phyloP scores from a whole-genome alignment of 2,797 vertebrate genomes.

The Spondyliosoma cantharus region DNA sequence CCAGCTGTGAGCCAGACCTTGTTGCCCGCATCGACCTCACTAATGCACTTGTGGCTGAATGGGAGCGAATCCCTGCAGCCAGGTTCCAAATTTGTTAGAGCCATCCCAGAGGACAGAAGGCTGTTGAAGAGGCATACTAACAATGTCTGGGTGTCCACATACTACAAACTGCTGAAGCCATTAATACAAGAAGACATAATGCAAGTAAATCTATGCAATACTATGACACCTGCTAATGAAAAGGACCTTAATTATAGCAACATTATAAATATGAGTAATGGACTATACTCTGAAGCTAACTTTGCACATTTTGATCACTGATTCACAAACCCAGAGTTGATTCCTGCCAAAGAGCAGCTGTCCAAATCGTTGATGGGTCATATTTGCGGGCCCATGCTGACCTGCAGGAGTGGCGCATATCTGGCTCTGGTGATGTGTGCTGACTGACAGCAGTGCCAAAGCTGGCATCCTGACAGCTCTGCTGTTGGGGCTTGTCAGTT shows the following conservation, averaged over 20 bases:
- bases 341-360: slow-evolving; percentile 62
- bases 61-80: slow-evolving; percentile 3
- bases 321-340: slow-evolving; percentile 34
- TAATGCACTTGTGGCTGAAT: slow-evolving; percentile 5
- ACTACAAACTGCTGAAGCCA: background rate
- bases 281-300: slow-evolving; percentile 11
- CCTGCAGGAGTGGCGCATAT: slow-evolving; percentile 60
- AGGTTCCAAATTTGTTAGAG: background rate
- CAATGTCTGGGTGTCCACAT: background rate
- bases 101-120: background rate
- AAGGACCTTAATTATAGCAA: background rate
- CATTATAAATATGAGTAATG: background rate
- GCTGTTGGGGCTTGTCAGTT: slow-evolving; percentile 77
- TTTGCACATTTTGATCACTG: slow-evolving; percentile 42
- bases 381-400: slow-evolving; percentile 56
- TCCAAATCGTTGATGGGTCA: slow-evolving; percentile 59
- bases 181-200: background rate
- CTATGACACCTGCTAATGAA: background rate
- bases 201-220: background rate
- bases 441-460: slow-evolving; percentile 74
- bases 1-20: background rate
- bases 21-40: slow-evolving; percentile 3
- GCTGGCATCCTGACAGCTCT: slow-evolving; percentile 75
- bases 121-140: background rate
- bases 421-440: slow-evolving; percentile 65